Percentiles rank a stretch among this genome's conserved stretches.
phyloP scores from a whole-genome alignment of 2,888 invertebrate genomes.

The Conus canariensis region DNA sequence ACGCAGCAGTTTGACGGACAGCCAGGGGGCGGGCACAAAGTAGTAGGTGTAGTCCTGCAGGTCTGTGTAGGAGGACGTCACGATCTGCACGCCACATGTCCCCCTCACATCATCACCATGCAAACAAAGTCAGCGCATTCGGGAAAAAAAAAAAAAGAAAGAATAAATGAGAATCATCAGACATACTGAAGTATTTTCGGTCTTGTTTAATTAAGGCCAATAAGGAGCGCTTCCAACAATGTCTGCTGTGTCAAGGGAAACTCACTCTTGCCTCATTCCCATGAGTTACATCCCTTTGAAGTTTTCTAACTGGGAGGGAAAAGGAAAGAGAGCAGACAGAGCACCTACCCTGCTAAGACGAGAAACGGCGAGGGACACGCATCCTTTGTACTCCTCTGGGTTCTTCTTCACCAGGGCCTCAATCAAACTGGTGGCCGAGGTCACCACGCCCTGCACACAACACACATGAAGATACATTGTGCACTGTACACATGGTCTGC shows the following conservation, averaged over 20 bases:
- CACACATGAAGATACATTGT: neutral
- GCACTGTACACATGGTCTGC: too few species aligned
- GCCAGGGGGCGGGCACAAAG: slow-evolving; percentile 99
- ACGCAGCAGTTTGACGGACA: slow-evolving; percentile 97
- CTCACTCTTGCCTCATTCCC: too few species aligned
- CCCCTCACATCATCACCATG: too few species aligned
- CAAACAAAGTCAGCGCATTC: too few species aligned
- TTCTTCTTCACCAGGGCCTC: slow-evolving; percentile 99
- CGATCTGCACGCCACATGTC: slow-evolving; percentile 85
- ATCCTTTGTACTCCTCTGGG: slow-evolving; percentile 99
- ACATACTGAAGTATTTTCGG: too few species aligned
- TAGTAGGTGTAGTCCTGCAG: slow-evolving; percentile 99
- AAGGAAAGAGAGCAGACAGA: neutral
- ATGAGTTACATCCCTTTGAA: too few species aligned
- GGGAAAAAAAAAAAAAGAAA: neutral
- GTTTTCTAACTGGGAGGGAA: neutral
- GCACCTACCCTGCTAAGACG: slow-evolving; percentile 89
- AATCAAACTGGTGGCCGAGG: slow-evolving; percentile 97
- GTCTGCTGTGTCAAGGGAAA: too few species aligned
- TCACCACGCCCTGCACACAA: slow-evolving; percentile 91
- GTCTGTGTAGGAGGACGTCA: slow-evolving; percentile 99
- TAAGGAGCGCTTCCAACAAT: too few species aligned
- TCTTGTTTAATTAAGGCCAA: too few species aligned
- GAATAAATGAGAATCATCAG: too few species aligned
- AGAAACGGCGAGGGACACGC: slow-evolving; percentile 98